Evolutionary conservation across 2,888 invertebrate species (phyloP).

Genomic region (Serripes groenlandicus): DNA sequence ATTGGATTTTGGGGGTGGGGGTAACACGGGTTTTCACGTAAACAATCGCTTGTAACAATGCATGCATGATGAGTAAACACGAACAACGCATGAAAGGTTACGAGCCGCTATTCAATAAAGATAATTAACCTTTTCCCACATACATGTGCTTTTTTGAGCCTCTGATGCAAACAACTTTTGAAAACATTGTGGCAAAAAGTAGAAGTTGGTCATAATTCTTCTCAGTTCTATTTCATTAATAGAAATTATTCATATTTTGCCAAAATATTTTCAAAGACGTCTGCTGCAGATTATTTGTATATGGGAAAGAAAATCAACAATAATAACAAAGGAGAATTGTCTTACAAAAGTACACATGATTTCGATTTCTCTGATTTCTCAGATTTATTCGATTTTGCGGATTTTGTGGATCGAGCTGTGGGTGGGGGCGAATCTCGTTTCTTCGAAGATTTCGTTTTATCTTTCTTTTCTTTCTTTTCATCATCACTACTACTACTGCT

Average conservation of each 20-base stretch:
- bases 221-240: too few relatives aligned
- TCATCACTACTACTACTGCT: conserved; percentile 3
- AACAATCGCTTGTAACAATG: too few relatives aligned
- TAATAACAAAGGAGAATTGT: neutral
- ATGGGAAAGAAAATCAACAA: neutral
- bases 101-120: too few relatives aligned
- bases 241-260: neutral
- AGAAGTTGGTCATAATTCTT: neutral
- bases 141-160: neutral
- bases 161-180: neutral
- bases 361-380: conserved; percentile 3
- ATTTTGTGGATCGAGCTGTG: conserved; percentile 6
- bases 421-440: conserved; percentile 30
- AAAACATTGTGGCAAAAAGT: neutral
- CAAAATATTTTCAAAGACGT: neutral
- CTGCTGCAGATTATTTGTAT: neutral
- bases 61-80: too few relatives aligned
- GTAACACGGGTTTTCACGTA: too few relatives aligned
- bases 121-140: conserved; percentile 10
- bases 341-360: conserved; percentile 68
- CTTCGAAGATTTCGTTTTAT: neutral
- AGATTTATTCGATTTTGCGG: conserved; percentile 59
- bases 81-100: too few relatives aligned
- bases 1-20: too few relatives aligned
- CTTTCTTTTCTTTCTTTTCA: conserved; percentile 8